Percentiles rank a stretch among this genome's conserved stretches.
Conservation (phyloP, 2,797 vertebrate genomes). For the Epinephelus coioides region DNA sequence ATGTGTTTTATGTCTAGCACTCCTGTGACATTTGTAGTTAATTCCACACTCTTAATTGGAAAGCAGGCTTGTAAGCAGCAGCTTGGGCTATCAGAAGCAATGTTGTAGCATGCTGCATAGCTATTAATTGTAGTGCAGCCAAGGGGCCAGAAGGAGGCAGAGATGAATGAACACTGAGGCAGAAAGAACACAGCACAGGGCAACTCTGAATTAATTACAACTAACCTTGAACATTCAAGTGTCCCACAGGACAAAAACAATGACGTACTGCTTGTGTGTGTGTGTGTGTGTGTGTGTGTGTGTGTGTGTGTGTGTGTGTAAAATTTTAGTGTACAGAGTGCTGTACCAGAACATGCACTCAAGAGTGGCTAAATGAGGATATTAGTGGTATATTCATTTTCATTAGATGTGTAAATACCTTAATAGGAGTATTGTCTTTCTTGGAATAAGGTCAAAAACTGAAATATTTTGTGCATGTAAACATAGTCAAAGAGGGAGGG, state of each 20-base stretch:
- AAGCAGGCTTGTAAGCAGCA: conserved; percentile 38
- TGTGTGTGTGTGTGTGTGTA: no score
- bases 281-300: conserved; percentile 25
- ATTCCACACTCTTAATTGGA: conserved; percentile 44
- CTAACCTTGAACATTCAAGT: conserved; percentile 59
- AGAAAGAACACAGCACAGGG: conserved; percentile 31
- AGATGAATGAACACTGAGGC: conserved; percentile 44
- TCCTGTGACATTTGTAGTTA: conserved; percentile 46
- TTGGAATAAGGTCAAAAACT: no score
- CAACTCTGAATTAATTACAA: conserved; percentile 64
- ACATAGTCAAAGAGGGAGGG: no score
- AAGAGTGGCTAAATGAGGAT: no score
- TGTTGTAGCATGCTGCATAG: conserved; percentile 14
- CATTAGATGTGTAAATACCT: no score
- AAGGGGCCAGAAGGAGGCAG: conserved; percentile 43
- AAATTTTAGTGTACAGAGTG: no score
- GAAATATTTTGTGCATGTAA: no score
- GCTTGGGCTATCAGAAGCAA: conserved; percentile 48
- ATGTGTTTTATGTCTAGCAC: conserved; percentile 23
- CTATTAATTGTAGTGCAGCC: conserved; percentile 57
- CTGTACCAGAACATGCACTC: no score
- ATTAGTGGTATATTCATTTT: no score
- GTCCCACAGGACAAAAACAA: conserved; percentile 50
- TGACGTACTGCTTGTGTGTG: conserved; percentile 13
- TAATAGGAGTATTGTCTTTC: no score